Percentiles rank a stretch among this genome's conserved stretches.
These are phyloP conservation scores for Anser cygnoides DNA, from an alignment of 2,113 vertebrate species.

Conservation along the genomic window DNA sequence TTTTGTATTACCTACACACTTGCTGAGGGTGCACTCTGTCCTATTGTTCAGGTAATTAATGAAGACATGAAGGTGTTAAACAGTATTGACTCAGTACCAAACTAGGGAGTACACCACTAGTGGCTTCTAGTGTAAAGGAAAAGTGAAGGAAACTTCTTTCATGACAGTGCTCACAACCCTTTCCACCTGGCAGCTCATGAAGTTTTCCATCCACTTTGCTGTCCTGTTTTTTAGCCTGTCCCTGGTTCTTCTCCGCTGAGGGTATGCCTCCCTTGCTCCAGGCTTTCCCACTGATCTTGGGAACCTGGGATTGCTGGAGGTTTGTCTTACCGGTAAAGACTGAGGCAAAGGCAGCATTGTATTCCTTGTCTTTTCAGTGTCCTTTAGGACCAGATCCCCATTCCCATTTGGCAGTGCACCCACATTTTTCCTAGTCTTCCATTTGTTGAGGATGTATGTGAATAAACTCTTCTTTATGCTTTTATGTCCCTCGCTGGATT, in stretches of 20 bases:
- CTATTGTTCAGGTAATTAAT: background rate
- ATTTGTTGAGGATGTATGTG: background rate
- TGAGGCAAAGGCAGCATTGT: background rate
- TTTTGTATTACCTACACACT: too few relatives aligned
- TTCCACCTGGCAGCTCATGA: background rate
- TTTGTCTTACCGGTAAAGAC: background rate
- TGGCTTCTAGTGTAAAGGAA: background rate
- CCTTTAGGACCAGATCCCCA: background rate
- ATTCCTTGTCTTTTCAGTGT: background rate
- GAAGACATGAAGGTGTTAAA: background rate
- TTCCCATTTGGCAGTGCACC: accelerated
- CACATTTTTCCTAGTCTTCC: background rate
- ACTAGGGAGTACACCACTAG: background rate
- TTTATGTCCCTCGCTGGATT: background rate
- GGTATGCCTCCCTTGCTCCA: background rate
- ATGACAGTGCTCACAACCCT: background rate
- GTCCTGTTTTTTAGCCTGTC: background rate
- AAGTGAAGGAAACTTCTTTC: background rate
- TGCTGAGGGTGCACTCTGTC: background rate
- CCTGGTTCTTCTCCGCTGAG: background rate
- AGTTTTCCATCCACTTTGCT: background rate
- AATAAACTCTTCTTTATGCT: background rate
- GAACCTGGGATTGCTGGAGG: background rate
- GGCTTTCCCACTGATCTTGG: background rate
- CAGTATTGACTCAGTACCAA: background rate